Evolutionary conservation across 2,113 vertebrate genomes (phyloP), one percentile per base, ranked within the genome.

Genomic region (Sterna hirundo): DNA sequence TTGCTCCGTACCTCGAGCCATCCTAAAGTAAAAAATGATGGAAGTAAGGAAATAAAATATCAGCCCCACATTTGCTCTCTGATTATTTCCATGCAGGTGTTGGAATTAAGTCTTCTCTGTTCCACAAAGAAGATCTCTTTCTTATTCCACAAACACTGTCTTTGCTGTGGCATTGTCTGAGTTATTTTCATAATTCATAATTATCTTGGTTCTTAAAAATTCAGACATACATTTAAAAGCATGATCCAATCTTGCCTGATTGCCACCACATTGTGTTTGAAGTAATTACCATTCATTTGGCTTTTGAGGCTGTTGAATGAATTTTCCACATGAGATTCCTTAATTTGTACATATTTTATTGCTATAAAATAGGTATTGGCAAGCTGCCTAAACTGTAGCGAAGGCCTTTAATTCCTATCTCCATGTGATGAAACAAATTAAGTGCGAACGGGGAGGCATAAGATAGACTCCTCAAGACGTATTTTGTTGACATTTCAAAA

Each of bases 201-300:
- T 98, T 98, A 98, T 98, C 98, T 97, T 95, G 75, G 96, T 98
- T 98, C 97, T 98, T 98, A 97, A 98, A 97, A 98, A 98, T 97
- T 95, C 97, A 98, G 98, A 97, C 97, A 87, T 97, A 97, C 98
- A 98, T 98, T 98, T 98, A 98, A 98, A 98, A 98, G 96, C 98
- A 97, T 98, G 98, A 98, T 99, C 98, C 98, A 99, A 98, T 98
- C 98, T 98, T 87, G 96, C 97, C 98, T 98, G 98, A 98, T 98
- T 98, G 98, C 98, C 81, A 97, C 97, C 97, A 97, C 98, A 98
- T 99, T 98, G 98, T 98, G 98, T 98, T 98, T 97, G 97, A 98
- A 98, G 98, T 99, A 99, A 99, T 98, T 98, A 98, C 97, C 94
- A 97, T 98, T 99, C 98, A 99, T 98, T 98, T 98, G 98, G 98